Percentiles rank a stretch among this genome's conserved stretches.
Conservation (phyloP, 1,140 invertebrate species). For the Popillia japonica region DNA sequence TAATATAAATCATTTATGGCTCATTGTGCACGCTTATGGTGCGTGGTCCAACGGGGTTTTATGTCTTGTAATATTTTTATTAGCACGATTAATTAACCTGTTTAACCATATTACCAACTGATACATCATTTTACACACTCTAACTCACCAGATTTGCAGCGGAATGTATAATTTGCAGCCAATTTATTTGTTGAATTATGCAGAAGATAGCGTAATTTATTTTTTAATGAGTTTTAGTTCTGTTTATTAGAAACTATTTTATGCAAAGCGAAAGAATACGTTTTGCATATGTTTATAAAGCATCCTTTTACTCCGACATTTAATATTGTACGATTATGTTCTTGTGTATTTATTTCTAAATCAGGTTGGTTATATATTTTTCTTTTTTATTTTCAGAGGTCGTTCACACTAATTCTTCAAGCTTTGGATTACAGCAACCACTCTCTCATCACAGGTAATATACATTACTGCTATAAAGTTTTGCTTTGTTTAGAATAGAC, state of each 20-base stretch:
- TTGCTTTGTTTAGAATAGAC: conserved; percentile 8
- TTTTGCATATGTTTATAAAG: too few relatives aligned
- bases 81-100: too few relatives aligned
- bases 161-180: background rate
- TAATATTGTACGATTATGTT: background rate
- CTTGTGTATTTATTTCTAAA: conserved; percentile 13
- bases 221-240: conserved; percentile 37
- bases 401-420: conserved; percentile 90
- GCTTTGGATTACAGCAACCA: conserved; percentile 83
- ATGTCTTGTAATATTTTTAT: too few relatives aligned
- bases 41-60: too few relatives aligned
- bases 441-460: conserved; percentile 58
- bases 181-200: background rate
- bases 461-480: conserved; percentile 66
- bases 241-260: too few relatives aligned
- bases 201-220: conserved; percentile 39
- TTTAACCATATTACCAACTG: too few relatives aligned
- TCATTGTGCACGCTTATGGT: too few relatives aligned
- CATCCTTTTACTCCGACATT: too few relatives aligned
- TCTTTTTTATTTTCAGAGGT: conserved; percentile 76
- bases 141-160: background rate
- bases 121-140: too few relatives aligned
- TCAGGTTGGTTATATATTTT: conserved; percentile 26
- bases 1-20: too few relatives aligned
- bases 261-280: too few relatives aligned